Base-by-base conservation (phyloP, 2,797 vertebrate genomes). In the Dendrocincla tyrannina region DNA sequence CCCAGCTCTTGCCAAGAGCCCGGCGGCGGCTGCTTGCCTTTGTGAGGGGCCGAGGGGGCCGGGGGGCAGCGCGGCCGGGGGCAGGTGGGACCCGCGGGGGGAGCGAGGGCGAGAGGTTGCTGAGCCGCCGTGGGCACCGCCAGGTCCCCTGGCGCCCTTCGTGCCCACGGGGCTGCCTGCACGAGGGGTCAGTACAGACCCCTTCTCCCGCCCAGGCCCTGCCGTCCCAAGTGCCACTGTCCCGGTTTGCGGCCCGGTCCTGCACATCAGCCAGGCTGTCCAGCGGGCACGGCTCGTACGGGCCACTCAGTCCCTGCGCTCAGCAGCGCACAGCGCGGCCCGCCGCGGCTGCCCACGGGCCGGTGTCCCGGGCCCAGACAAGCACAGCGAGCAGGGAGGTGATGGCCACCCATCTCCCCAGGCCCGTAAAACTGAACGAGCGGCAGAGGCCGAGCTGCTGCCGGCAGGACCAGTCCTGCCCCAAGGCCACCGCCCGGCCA, bases 281-380 rank as follows among this genome's bases (percentile, higher is more conserved):
- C 55, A 3, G 22, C 3, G 53, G 59, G 33, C 24, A 23, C 23
- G 41, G 17, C 39, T 19, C 27, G 4, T 2, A 20, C 4, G 42
- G 37, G 32, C 32, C 17, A 10, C 62, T 56, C 66, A 12, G 9
- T 13, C 19, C 11, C 39, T 12, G 35, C 4, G 9, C 33, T 60
- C 5, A 11, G 15, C 1, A 41, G n/a, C 4, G 12, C 39, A 3
- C 44, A n/a, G 55, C 8, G 5, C 18, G 15, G 11, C 2, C 11
- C 32, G 8, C 27, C 18, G 46, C 8, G 5, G 75, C 41, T 49
- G 25, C 35, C 3, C 46, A 11, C 22, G 23, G n/a, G 30, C 55
- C 20, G 5, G 17, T 30, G 33, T 28, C 17, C 22, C 4, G 33
- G 52, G 58, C 28, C 39, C 74, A 14, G 20, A 11, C 12, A 13